Percentiles rank a stretch among this genome's conserved stretches.
phyloP scores from a whole-genome alignment of 2,113 vertebrate genomes.

The Pygoscelis antarcticus region DNA sequence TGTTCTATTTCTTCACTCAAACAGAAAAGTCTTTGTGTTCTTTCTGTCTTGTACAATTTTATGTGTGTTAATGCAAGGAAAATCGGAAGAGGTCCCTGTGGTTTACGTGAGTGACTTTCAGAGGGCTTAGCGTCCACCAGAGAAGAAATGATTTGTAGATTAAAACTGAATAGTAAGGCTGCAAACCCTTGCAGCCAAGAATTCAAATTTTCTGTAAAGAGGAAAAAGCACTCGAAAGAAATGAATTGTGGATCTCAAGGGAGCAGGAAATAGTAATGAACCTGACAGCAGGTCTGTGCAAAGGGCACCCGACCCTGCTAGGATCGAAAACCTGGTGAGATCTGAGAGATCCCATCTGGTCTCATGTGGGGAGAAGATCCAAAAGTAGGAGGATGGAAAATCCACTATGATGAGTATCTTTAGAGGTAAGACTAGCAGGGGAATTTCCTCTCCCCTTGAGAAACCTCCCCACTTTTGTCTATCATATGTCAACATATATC shows the following conservation, averaged over 20 bases:
- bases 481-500: rapidly evolving
- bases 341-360: not conserved
- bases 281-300: not conserved
- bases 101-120: not conserved
- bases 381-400: not conserved
- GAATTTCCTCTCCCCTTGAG: not conserved
- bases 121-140: not conserved
- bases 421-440: not conserved
- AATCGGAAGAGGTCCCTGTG: not conserved
- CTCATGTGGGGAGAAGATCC: not conserved
- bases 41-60: not conserved
- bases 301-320: not conserved
- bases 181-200: not conserved
- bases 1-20: not conserved
- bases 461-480: not conserved
- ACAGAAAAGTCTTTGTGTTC: not conserved
- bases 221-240: not conserved
- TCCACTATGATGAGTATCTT: not conserved
- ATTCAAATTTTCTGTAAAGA: not conserved
- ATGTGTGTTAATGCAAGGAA: not conserved
- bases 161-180: not conserved
- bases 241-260: not conserved
- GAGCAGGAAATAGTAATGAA: not conserved
- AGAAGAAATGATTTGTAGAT: not conserved
- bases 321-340: not conserved